These are phyloP conservation scores for Chaetura pelagica DNA, from an alignment of 2,113 vertebrate genomes.

Conservation along the genomic window DNA sequence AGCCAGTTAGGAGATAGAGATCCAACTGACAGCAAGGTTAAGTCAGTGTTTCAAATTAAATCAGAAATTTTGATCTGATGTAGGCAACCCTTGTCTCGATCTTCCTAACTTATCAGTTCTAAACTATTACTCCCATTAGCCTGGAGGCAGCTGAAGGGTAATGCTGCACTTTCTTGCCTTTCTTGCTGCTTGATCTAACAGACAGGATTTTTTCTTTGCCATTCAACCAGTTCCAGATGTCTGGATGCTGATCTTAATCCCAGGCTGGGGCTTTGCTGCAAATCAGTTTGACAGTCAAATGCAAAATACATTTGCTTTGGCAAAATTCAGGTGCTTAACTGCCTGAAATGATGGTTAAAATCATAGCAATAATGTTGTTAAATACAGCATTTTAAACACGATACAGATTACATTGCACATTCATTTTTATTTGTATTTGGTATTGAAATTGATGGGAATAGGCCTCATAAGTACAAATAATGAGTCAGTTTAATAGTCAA, in stretches of 20 bases:
- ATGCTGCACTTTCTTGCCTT: neutral
- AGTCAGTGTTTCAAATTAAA: neutral
- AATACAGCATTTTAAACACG: neutral
- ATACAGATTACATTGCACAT: neutral
- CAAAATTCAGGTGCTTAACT: neutral
- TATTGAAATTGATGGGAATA: neutral
- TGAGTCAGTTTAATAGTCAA: neutral
- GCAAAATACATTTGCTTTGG: neutral
- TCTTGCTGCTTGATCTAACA: slow-evolving; percentile 13
- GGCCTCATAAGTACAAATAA: neutral
- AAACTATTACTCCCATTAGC: neutral
- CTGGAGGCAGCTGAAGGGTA: neutral
- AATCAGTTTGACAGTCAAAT: slow-evolving; percentile 17
- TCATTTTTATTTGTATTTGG: neutral
- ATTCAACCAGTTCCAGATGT: slow-evolving; percentile 13
- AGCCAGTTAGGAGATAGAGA: neutral
- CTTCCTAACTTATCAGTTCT: neutral
- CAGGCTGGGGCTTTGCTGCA: slow-evolving; percentile 9
- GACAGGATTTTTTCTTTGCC: neutral
- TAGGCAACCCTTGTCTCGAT: neutral
- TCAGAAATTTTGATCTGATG: neutral
- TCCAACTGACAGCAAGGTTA: neutral
- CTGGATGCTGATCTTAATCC: slow-evolving; percentile 14
- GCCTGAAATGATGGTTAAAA: neutral
- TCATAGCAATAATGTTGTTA: neutral